A percentile compares a stretch with the other conserved stretches of the same genome.
Conservation (phyloP, 2,888 invertebrate species). For the Brachypterus glaber region DNA sequence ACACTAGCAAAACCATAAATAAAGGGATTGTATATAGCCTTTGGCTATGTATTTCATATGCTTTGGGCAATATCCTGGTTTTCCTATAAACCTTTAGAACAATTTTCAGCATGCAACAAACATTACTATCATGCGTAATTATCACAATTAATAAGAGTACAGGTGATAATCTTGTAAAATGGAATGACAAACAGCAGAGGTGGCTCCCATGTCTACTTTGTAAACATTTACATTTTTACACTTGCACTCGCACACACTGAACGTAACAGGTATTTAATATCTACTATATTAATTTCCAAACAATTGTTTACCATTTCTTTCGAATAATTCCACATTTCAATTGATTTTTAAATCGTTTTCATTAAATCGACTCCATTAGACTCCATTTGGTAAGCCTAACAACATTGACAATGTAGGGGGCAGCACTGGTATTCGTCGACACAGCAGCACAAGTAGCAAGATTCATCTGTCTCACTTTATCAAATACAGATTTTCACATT, state of each 20-base stretch:
- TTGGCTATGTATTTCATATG: constrained; percentile 26
- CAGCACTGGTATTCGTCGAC: constrained; percentile 55
- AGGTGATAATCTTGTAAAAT: constrained; percentile 32
- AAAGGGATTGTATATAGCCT: constrained; percentile 28
- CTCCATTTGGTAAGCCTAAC: constrained; percentile 53
- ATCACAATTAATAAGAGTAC: constrained; percentile 19
- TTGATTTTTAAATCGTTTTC: constrained; percentile 53
- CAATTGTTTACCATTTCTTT: constrained; percentile 42
- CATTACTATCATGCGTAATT: constrained; percentile 18
- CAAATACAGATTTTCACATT: constrained; percentile 7
- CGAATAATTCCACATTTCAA: constrained; percentile 39
- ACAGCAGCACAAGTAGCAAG: constrained; percentile 22
- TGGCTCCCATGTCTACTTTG: constrained; percentile 45
- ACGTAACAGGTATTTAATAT: constrained; percentile 31
- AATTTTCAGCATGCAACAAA: constrained; percentile 18
- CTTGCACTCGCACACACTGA: constrained; percentile 34
- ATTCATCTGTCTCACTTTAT: constrained; percentile 5
- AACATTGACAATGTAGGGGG: constrained; percentile 78
- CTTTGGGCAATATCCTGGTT: constrained; percentile 10
- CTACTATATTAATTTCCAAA: constrained; percentile 29
- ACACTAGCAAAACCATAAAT: no score
- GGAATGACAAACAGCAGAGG: constrained; percentile 41
- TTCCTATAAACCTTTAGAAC: constrained; percentile 10
- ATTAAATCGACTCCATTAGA: constrained; percentile 56
- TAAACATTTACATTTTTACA: constrained; percentile 40